Conservation (phyloP, 2,888 invertebrate genomes). For the Caenorhabditis plicata region DNA sequence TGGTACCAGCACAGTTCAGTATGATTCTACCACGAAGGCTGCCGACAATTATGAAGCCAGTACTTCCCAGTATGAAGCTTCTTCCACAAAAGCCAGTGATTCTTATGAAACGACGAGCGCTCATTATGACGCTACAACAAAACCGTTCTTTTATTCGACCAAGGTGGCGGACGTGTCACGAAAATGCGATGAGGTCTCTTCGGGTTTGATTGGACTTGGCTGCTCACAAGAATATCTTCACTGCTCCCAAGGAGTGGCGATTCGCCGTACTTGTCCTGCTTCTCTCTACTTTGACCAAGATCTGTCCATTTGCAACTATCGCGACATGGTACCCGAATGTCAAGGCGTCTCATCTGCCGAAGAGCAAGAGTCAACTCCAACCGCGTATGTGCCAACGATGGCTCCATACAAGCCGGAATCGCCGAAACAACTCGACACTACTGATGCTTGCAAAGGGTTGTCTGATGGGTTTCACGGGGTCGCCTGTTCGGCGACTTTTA, state of each 20-base stretch:
- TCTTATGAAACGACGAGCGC: neutral
- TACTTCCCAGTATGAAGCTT: neutral
- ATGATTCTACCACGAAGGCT: neutral
- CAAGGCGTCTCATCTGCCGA: neutral
- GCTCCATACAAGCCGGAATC: constrained; percentile 11
- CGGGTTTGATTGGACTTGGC: constrained; percentile 12
- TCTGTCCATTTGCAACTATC: constrained; percentile 1
- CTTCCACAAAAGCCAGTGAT: neutral
- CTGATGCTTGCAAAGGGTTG: constrained; percentile 5
- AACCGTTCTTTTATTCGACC: too few species aligned
- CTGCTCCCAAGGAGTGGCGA: constrained; percentile 19
- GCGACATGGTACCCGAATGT: constrained; percentile 12
- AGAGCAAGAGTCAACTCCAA: neutral
- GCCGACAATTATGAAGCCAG: neutral
- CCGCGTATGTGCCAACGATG: constrained; percentile 8
- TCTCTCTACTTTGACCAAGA: constrained; percentile 16
- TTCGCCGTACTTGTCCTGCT: constrained; percentile 3
- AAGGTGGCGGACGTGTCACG: too few species aligned
- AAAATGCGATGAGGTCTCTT: neutral
- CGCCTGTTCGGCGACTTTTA: constrained; percentile 15
- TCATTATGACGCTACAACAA: neutral
- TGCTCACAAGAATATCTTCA: constrained; percentile 30
- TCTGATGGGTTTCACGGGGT: constrained; percentile 11
- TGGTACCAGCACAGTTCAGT: neutral
- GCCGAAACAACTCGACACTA: neutral